Percentiles rank a stretch among this genome's conserved stretches.
Conservation (phyloP, 1,140 invertebrate species). For the Berghia stephanieae region DNA sequence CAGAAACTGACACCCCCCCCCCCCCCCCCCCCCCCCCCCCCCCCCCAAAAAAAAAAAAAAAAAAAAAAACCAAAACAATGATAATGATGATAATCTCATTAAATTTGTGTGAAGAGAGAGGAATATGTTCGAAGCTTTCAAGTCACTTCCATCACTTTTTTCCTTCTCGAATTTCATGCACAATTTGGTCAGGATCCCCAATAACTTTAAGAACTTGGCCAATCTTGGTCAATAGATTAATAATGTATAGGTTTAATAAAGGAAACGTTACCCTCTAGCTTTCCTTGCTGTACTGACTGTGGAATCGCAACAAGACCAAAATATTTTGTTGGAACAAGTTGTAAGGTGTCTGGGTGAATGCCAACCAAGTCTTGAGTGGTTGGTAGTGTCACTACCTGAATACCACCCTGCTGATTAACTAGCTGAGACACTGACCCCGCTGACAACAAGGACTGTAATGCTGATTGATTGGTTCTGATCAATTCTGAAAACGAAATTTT, state of each 20-base stretch:
- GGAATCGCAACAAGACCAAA: constrained; percentile 21
- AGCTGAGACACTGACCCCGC: constrained; percentile 45
- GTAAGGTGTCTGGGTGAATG: neutral
- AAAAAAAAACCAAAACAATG: no score
- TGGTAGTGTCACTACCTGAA: constrained; percentile 59
- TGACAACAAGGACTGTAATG: no score
- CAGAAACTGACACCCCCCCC: no score
- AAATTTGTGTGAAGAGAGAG: no score
- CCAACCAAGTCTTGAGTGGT: constrained; percentile 42
- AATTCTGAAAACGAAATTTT: no score
- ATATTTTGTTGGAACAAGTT: constrained; percentile 22
- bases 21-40: no score
- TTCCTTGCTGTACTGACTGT: constrained; percentile 11
- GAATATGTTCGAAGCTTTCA: no score
- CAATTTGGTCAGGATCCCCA: neutral
- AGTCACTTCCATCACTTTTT: no score
- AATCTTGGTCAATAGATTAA: neutral
- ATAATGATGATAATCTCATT: no score
- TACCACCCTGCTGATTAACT: constrained; percentile 43
- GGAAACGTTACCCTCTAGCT: neutral
- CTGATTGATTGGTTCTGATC: no score
- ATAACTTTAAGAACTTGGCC: neutral
- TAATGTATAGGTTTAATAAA: constrained; percentile 19
- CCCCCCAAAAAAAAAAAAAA: no score
- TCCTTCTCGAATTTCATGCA: no score